Evolutionary conservation across 2,888 invertebrate species (phyloP).

Genomic region (Erpobdella octoculata): DNA sequence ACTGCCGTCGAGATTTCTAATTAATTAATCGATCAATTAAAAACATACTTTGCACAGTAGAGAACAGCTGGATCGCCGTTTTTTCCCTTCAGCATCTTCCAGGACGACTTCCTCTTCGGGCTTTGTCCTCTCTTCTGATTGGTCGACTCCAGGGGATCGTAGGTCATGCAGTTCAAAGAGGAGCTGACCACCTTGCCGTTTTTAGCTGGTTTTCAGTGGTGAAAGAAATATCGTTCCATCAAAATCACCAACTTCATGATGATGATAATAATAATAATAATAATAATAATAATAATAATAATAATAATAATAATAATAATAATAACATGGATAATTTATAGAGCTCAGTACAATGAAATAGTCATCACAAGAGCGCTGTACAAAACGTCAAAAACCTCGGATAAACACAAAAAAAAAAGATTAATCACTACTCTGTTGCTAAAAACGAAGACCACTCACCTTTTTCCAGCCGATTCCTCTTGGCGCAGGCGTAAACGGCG

Average conservation of each 20-base stretch:
- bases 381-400: no score
- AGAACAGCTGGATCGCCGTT: not conserved
- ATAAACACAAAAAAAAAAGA: no score
- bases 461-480: not conserved
- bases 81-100: not conserved
- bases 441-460: no score
- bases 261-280: no score
- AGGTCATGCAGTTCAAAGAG: not conserved
- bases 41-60: not conserved
- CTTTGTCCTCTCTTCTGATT: not conserved
- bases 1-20: not conserved
- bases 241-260: no score
- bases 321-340: no score
- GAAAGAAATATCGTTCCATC: no score
- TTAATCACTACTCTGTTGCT: no score
- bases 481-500: not conserved
- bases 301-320: no score
- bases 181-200: not conserved
- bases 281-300: no score
- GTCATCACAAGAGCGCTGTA: no score
- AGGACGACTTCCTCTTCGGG: not conserved
- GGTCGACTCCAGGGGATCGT: not conserved
- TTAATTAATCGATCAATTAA: not conserved
- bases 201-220: not conserved
- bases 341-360: no score